Base-by-base conservation (phyloP, 2,888 invertebrate genomes). In the Electrophaes corylata region DNA sequence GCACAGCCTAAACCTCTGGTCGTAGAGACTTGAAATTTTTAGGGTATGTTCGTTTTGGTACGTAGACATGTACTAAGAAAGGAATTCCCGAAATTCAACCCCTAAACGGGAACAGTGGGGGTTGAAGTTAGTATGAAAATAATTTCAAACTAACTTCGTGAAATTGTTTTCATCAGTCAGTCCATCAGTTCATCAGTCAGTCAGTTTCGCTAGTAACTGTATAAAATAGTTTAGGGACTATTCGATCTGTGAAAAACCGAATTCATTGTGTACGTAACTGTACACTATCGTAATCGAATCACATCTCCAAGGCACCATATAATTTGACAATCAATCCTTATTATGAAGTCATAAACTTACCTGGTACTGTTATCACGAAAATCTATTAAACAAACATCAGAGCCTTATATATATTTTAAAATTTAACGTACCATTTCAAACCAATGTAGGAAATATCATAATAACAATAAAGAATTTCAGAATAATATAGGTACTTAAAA, bases 241-340 rank as follows among this genome's bases (percentile, higher is more conserved):
- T 29, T 10, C 26, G 10, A 29, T 29, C 10, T 29, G 2, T 2
- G 8, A 6, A 29, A 29, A 6, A 29, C 10, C 23, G 10, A 29
- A 10, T 8, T 10, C 1, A 18, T 16, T 39, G 16, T 16, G 14
- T 37, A 37, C 37, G 10, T 8, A 29, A 29, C 26, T n/a, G n/a
- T 23, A 33, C 12, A n/a, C 33, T 19, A 26, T 33, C 4, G 11
- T 31, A 40, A 31, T 43, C 23, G 14, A 1, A 45, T 18, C n/a
- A 40, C 23, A 33, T 35, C 37, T 45, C 35, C 35, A 57, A 57
- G 56, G 57, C 57, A 57, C 57, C 51, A 29, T 47, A 23, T 50
- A 57, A 57, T 57, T 33, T 35, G 45, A 50, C 50, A 20, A 20
- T 35, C 3, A 26, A 10, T 10, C 26, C 26, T 29, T 10, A 29